These are phyloP conservation scores for Pristionchus entomophagus DNA, from an alignment of 2,888 invertebrate species.

Conservation along the genomic window DNA sequence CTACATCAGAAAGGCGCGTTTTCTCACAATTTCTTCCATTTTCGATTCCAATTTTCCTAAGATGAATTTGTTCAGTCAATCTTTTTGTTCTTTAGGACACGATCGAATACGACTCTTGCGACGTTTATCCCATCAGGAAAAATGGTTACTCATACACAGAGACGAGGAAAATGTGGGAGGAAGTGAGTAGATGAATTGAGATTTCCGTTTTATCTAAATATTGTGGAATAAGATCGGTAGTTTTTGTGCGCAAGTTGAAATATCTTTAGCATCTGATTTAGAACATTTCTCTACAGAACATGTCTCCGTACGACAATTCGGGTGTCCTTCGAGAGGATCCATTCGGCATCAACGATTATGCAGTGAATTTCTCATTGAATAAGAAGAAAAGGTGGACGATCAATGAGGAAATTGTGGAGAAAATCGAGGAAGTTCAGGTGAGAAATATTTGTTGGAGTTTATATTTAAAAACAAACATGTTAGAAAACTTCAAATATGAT, in stretches of 20 bases:
- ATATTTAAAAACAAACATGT: not conserved
- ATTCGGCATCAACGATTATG: not conserved
- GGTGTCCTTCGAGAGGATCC: not conserved
- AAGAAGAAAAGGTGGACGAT: constrained; percentile 6
- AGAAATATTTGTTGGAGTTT: not conserved
- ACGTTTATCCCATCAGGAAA: not conserved
- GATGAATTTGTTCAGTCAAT: not conserved
- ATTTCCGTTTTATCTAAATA: not conserved
- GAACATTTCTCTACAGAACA: no score
- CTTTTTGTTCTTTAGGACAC: not conserved
- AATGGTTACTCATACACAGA: not conserved
- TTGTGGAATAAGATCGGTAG: no score
- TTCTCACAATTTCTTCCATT: not conserved
- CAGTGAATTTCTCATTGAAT: not conserved
- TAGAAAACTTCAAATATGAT: not conserved
- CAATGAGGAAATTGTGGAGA: not conserved
- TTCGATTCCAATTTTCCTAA: no score
- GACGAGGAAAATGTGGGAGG: no score
- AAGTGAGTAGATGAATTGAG: not conserved
- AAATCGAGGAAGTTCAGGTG: constrained; percentile 11
- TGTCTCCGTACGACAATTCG: not conserved
- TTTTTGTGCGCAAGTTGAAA: no score
- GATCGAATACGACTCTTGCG: not conserved
- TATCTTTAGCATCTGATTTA: no score
- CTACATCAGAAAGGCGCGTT: not conserved